phyloP scores from a whole-genome alignment of 2,113 vertebrate genomes.

The Poeciliopsis prolifica region DNA sequence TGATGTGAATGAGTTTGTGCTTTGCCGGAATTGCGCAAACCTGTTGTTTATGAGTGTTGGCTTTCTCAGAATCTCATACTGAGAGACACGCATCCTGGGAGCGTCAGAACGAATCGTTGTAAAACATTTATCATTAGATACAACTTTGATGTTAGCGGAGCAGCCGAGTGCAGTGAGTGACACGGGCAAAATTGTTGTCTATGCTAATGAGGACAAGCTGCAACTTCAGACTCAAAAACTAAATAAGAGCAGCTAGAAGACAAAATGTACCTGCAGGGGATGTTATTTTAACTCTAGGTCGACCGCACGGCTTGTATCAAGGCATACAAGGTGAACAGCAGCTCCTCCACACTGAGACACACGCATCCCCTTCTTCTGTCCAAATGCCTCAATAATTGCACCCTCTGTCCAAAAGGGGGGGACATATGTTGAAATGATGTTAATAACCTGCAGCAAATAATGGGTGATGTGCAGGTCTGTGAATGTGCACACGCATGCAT shows the following conservation, averaged over 20 bases:
- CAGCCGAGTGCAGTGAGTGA: no score
- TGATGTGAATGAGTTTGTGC: background rate
- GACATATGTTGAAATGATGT: slow-evolving; percentile 31
- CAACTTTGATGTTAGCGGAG: no score
- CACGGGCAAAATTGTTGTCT: no score
- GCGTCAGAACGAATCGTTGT: no score
- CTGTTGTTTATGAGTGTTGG: background rate
- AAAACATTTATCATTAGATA: no score
- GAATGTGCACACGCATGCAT: slow-evolving; percentile 4
- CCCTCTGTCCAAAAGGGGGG: slow-evolving; percentile 6
- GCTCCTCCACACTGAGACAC: background rate
- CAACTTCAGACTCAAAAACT: no score
- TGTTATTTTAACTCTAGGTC: background rate
- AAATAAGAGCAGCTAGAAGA: no score
- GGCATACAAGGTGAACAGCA: slow-evolving; percentile 6
- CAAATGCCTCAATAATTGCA: slow-evolving; percentile 51
- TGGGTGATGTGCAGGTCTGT: background rate
- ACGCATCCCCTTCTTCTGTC: slow-evolving; percentile 3
- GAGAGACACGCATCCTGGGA: no score
- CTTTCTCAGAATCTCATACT: no score
- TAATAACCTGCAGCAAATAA: slow-evolving; percentile 40
- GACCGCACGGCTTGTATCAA: background rate
- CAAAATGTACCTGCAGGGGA: background rate
- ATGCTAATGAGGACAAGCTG: no score
- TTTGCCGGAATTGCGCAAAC: background rate